Percentiles rank a stretch among this genome's conserved stretches.
Evolutionary conservation across 2,797 vertebrate genomes (phyloP).

Genomic region (Psittacula derbiana): DNA sequence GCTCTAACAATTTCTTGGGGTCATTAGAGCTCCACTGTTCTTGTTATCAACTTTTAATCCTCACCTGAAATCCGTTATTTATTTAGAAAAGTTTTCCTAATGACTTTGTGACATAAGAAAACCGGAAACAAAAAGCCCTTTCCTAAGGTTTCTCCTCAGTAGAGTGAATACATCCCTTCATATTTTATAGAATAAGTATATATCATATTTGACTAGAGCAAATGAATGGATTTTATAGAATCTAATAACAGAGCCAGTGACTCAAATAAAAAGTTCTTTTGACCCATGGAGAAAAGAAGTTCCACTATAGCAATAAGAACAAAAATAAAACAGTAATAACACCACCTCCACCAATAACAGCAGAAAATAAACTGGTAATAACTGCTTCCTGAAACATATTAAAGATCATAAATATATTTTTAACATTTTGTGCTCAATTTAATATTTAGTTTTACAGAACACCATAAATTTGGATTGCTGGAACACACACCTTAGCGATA

Average conservation of each 20-base stretch:
- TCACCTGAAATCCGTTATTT: neutral
- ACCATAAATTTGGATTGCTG: neutral
- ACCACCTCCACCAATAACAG: neutral
- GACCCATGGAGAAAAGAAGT: slow-evolving; percentile 15
- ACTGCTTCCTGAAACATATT: slow-evolving; percentile 13
- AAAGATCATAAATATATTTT: slow-evolving; percentile 33
- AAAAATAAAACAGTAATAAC: neutral
- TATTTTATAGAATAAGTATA: neutral
- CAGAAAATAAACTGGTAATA: neutral
- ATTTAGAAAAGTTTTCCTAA: neutral
- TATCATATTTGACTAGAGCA: neutral
- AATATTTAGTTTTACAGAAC: slow-evolving; percentile 9
- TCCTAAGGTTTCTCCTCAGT: neutral
- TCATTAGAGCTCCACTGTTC: neutral
- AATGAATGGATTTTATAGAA: neutral
- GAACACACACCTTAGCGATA: neutral
- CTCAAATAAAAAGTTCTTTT: slow-evolving; percentile 11
- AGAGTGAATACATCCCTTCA: neutral
- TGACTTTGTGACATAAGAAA: neutral
- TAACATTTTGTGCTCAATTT: slow-evolving; percentile 3
- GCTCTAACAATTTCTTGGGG: neutral
- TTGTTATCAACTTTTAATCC: neutral
- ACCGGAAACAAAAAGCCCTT: neutral
- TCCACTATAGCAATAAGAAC: neutral
- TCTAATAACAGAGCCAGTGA: neutral